Evolutionary conservation across 2,888 invertebrate species (phyloP), one percentile per base, ranked within the genome.

Genomic region (Tenthredo scrophulariae): DNA sequence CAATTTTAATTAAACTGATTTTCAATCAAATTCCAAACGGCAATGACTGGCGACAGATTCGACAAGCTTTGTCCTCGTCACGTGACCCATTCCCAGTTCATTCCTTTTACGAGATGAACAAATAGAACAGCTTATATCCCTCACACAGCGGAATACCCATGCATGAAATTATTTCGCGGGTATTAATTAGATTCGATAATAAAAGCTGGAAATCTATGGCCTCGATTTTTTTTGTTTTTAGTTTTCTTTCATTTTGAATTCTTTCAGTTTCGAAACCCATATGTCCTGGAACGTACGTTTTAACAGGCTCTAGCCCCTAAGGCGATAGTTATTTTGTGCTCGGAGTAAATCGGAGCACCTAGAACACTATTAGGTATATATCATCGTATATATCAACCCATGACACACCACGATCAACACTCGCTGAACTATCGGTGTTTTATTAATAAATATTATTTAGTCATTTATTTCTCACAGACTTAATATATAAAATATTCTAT

Each of bases 381-480:
- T 18, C 2, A 70, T 29, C 18, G n/a, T n/a, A 37, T 37, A 33
- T 37, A 70, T 37, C n/a, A 70, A 70, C n/a, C 33, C 33, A 46
- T 46, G 43, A 46, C 40, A 75, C 75, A 75, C 75, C 75, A 75
- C 75, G 43, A 75, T 75, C 26, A 75, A 75, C 75, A 75, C 75
- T 75, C 75, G 75, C 46, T 54, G 77, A 77, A 77, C 77, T 77
- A 26, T 77, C 50, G 50, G 50, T 46, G 77, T 75, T 43, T 43
- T 75, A 26, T 15, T 37, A 2, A 2, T 46, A 10, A 26, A 22
- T n/a, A 13, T 37, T 43, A 43, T 74, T 75, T 75, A 0, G 2
- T 22, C 37, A 37, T 43, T 43, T 7, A n/a, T 70, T 75, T 43
- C 18, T 75, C 26, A 62, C 62, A 13, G 62, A 4, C 13, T 22